phyloP scores from a whole-genome alignment of 2,888 invertebrate genomes.

The Hydrotaea cyrtoneurina region DNA sequence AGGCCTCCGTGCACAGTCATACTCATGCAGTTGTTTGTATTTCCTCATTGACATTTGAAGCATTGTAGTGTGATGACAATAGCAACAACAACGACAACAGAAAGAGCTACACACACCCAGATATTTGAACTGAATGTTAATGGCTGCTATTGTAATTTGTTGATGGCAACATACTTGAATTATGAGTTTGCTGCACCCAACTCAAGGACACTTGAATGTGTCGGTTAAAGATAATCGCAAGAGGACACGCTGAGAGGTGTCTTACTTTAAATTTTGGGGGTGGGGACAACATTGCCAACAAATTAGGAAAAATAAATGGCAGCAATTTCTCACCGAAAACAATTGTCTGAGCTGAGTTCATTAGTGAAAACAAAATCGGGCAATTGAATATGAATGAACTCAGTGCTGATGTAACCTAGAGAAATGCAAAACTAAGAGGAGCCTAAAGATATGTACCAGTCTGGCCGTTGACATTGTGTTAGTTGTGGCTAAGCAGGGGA shows the following conservation, averaged over 20 bases:
- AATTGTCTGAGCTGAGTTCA: too few species aligned
- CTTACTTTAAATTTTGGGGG: too few species aligned
- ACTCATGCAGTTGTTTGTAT: background rate
- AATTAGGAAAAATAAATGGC: too few species aligned
- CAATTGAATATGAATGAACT: too few species aligned
- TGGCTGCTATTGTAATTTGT: slow-evolving; percentile 32
- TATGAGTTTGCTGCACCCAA: slow-evolving; percentile 7
- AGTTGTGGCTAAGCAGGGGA: too few species aligned
- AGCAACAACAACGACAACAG: slow-evolving; percentile 2
- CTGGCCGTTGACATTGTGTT: too few species aligned
- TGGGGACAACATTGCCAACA: too few species aligned
- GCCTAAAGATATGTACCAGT: too few species aligned
- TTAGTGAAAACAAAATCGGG: too few species aligned
- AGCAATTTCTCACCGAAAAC: too few species aligned
- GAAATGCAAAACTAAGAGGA: too few species aligned
- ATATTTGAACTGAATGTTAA: slow-evolving; percentile 22
- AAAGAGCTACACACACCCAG: background rate
- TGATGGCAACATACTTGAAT: slow-evolving; percentile 29
- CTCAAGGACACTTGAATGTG: background rate
- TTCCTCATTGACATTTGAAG: slow-evolving; percentile 27
- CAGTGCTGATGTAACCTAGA: too few species aligned
- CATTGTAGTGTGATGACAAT: slow-evolving; percentile 16
- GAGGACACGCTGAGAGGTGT: background rate
- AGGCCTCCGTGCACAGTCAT: background rate
- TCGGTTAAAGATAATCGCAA: background rate